These are phyloP conservation scores for Paramisgurnus dabryanus DNA, from an alignment of 2,113 vertebrate species.

Conservation along the genomic window DNA sequence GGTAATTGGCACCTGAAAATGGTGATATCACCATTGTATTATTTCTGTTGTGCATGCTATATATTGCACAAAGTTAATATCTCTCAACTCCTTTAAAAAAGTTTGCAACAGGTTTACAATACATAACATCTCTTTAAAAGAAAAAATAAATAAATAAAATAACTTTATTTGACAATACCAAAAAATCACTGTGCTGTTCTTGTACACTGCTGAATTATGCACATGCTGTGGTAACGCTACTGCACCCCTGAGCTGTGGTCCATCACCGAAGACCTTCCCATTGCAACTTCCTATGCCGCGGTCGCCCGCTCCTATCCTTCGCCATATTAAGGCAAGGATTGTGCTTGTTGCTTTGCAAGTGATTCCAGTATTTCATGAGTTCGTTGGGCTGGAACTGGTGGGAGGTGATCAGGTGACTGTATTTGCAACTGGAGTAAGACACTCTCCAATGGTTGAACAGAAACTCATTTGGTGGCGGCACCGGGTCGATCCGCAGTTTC, in stretches of 20 bases:
- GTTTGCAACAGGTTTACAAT: slow-evolving; percentile 66
- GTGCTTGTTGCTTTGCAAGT: slow-evolving; percentile 98
- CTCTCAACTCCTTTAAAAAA: slow-evolving; percentile 54
- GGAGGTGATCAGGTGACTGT: slow-evolving; percentile 96
- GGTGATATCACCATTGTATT: slow-evolving; percentile 27
- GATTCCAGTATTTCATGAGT: slow-evolving; percentile 96
- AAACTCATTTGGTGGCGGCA: slow-evolving; percentile 93
- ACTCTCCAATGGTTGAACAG: slow-evolving; percentile 97
- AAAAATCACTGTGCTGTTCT: slow-evolving; percentile 75
- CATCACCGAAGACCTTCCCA: slow-evolving; percentile 72
- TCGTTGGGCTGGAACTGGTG: slow-evolving; percentile 95
- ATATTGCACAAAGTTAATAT: slow-evolving; percentile 53
- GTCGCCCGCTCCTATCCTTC: slow-evolving; percentile 88
- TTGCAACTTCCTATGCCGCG: slow-evolving; percentile 87
- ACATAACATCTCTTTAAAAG: slow-evolving; percentile 64
- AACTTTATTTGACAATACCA: slow-evolving; percentile 72
- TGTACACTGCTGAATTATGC: slow-evolving; percentile 63
- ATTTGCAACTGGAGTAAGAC: slow-evolving; percentile 98
- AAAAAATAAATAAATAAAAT: slow-evolving; percentile 68
- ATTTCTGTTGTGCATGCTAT: slow-evolving; percentile 58
- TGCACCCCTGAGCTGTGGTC: slow-evolving; percentile 18
- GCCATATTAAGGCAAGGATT: slow-evolving; percentile 90
- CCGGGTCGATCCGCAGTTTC: slow-evolving; percentile 91
- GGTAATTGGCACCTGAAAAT: slow-evolving; percentile 69
- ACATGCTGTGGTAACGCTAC: slow-evolving; percentile 53